Base-by-base conservation (phyloP, 2,888 invertebrate species). In the Lithosia quadra region DNA sequence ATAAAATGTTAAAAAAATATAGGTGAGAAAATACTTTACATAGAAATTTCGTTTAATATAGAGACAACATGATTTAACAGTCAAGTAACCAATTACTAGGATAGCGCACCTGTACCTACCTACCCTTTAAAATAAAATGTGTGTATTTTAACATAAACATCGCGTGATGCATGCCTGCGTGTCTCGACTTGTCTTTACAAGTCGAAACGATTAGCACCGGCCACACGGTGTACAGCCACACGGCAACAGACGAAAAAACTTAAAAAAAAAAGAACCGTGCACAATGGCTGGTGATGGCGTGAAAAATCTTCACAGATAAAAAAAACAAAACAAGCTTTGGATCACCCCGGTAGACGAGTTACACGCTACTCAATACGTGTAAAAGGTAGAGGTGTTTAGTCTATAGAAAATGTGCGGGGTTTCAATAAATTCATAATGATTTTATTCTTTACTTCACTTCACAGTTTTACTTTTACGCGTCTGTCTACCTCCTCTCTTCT, bases 101-200 rank as follows among this genome's bases (percentile, higher is more conserved):
- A 49, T 49, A 9, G n/a, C 49, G 15, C 28, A 49, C n/a, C n/a
- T 49, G 13, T n/a, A 62, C 0, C 24, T n/a, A 62, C 0, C 24
- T 43, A 77, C 79, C 77, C 72, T 34, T 65, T 36, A n/a, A 22
- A 76, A 73, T 62, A 71, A 53, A 67, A 33, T 11, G 1, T 24
- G 7, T 4, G 0, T 33, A 65, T 59, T 39, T 33, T 2, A 7
- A 34, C 18, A 43, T 77, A 68, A 75, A 72, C 68, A 81, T 83
- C 79, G 79, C 81, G 78, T 84, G 80, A 87, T 85, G 88, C 92
- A 85, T 87, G 92, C 92, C 86, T 75, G 88, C 92, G 84, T 88
- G 92, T 92, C 86, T 76, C 78, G 77, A 85, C 92, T 82, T 91
- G 93, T 93, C 92, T 89, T 88, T 87, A 89, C 93, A 92, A 88